Evolutionary conservation across 2,113 vertebrate genomes (phyloP).

Genomic region (Prunella fulvescens): DNA sequence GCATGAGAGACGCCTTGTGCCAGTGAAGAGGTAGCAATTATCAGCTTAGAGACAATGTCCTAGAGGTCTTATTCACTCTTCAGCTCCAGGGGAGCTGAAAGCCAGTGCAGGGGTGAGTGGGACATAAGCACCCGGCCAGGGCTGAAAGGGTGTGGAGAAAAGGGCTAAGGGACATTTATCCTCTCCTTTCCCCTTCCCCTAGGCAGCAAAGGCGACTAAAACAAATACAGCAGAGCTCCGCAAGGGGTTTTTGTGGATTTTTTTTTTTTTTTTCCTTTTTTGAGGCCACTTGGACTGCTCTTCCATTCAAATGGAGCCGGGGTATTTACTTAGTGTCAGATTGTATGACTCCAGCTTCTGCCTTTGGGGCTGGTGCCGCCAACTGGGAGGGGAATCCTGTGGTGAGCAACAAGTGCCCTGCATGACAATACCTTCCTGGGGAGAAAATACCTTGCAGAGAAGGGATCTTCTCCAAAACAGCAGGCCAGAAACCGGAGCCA

Average conservation of each 20-base stretch:
- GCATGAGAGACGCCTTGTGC: slow-evolving; percentile 86
- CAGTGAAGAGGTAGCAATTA: slow-evolving; percentile 87
- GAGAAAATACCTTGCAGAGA: not conserved
- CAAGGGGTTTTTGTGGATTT: not conserved
- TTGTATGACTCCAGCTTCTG: not conserved
- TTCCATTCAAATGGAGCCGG: slow-evolving; percentile 53
- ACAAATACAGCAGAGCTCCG: not conserved
- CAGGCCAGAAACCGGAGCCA: slow-evolving; percentile 1
- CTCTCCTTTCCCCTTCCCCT: not conserved
- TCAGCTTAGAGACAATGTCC: slow-evolving; percentile 81
- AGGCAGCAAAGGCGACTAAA: slow-evolving; percentile 7
- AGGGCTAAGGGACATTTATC: not conserved
- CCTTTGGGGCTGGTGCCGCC: slow-evolving; percentile 56
- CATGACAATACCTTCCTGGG: slow-evolving; percentile 53
- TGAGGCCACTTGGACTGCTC: not conserved
- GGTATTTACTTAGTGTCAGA: slow-evolving; percentile 6
- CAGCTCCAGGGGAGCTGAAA: not conserved
- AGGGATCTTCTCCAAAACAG: not conserved
- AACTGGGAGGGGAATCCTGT: slow-evolving; percentile 41
- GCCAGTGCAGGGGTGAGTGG: not conserved
- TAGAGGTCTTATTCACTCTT: not conserved
- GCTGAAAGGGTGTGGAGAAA: not conserved
- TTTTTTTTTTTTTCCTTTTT: not conserved
- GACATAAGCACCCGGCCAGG: accelerated
- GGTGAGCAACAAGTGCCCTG: slow-evolving; percentile 68